Conservation (phyloP, 2,113 vertebrate species). For the Acanthochromis polyacanthus region DNA sequence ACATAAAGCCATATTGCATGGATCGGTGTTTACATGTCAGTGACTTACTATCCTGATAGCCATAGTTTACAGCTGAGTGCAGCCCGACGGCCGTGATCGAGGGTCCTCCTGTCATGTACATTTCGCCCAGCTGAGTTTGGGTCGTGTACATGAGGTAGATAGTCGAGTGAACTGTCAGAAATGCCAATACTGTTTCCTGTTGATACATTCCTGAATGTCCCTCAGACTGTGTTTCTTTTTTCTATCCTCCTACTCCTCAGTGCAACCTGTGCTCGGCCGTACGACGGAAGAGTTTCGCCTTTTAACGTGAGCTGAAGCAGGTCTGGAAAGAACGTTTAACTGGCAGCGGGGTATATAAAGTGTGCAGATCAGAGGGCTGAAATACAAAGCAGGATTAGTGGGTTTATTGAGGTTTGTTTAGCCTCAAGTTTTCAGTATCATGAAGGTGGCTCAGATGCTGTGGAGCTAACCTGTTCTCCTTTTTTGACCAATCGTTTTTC, state of each 20-base stretch:
- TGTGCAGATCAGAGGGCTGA: no score
- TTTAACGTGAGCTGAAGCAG: constrained; percentile 19
- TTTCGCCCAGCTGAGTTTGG: constrained; percentile 35
- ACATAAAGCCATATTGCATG: constrained; percentile 71
- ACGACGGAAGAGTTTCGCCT: constrained; percentile 59
- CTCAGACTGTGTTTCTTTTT: constrained; percentile 75
- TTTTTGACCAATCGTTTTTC: no score
- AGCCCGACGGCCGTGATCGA: constrained; percentile 46
- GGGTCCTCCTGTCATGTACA: constrained; percentile 33
- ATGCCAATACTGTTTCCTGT: constrained; percentile 69
- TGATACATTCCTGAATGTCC: constrained; percentile 78
- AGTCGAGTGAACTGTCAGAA: constrained; percentile 54
- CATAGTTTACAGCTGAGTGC: constrained; percentile 66
- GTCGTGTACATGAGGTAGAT: constrained; percentile 52
- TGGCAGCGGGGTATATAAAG: not conserved
- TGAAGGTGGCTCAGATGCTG: no score
- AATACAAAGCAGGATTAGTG: no score
- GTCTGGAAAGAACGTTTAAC: no score
- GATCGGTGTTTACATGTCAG: constrained; percentile 56
- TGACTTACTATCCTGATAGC: constrained; percentile 55
- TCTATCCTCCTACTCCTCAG: constrained; percentile 58
- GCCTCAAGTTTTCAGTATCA: no score
- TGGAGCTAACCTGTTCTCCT: no score
- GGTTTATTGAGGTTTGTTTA: no score
- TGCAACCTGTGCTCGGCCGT: constrained; percentile 67